These are phyloP conservation scores for Hermodice carunculata DNA, from an alignment of 2,888 invertebrate species.

Conservation along the genomic window DNA sequence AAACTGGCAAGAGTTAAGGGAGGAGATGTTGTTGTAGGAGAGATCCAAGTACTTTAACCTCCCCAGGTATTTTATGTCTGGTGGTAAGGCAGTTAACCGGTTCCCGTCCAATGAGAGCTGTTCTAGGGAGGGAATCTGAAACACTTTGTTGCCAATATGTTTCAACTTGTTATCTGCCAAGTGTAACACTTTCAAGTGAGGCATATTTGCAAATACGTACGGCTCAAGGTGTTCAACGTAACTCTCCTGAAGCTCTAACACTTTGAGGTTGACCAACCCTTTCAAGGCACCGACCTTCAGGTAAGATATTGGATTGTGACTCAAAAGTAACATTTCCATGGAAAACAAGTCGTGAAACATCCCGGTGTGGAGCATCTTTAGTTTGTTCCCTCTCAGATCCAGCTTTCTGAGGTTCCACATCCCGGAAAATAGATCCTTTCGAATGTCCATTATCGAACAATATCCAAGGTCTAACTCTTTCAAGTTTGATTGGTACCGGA, in stretches of 20 bases:
- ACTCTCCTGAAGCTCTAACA: constrained; percentile 36
- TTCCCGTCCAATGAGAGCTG: constrained; percentile 40
- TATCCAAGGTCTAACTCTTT: constrained; percentile 39
- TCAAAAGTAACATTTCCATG: constrained; percentile 29
- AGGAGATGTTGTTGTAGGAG: constrained; percentile 42
- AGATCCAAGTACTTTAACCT: constrained; percentile 53
- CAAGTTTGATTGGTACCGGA: constrained; percentile 35
- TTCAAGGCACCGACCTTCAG: constrained; percentile 30
- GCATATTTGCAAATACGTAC: constrained; percentile 28
- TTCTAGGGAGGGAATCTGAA: constrained; percentile 31
- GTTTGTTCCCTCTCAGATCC: constrained; percentile 40
- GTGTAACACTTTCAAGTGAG: constrained; percentile 24
- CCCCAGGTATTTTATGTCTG: constrained; percentile 49
- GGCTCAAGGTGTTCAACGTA: constrained; percentile 25
- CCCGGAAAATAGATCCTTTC: constrained; percentile 31
- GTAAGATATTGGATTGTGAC: constrained; percentile 36
- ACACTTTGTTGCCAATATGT: constrained; percentile 29
- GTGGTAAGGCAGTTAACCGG: constrained; percentile 45
- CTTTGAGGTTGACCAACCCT: constrained; percentile 32
- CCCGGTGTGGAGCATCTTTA: constrained; percentile 30
- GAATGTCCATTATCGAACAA: constrained; percentile 28
- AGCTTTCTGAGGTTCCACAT: constrained; percentile 40
- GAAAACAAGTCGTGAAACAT: constrained; percentile 36
- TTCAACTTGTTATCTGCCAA: constrained; percentile 35
- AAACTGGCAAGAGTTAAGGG: constrained; percentile 33